Evolutionary conservation across 2,797 vertebrate genomes (phyloP).

Genomic region (Scolopax bukidnonensis): DNA sequence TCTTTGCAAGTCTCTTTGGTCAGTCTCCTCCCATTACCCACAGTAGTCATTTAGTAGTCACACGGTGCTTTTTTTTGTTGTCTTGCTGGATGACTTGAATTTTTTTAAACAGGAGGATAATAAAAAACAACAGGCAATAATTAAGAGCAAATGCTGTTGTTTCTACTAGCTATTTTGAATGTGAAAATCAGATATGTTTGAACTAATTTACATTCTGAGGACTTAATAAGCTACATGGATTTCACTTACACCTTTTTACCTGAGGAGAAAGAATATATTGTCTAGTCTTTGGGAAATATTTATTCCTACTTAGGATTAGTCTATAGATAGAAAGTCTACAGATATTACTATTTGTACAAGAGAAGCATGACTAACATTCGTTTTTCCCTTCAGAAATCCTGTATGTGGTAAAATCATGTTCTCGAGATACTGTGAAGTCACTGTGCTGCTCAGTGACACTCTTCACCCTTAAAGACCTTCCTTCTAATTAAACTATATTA

Average conservation of each 20-base stretch:
- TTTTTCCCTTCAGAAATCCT: not conserved
- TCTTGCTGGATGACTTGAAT: not conserved
- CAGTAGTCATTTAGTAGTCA: not conserved
- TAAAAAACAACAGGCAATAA: not conserved
- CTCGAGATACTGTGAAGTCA: slow-evolving; percentile 15
- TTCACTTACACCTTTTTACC: not conserved
- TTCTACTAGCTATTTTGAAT: not conserved
- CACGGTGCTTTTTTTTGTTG: not conserved
- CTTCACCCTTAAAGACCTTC: slow-evolving; percentile 40
- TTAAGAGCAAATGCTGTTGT: not conserved
- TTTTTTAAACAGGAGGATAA: not conserved
- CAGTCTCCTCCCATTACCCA: not conserved
- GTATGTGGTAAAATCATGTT: not conserved
- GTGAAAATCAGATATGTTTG: not conserved
- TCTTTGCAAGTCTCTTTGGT: not conserved
- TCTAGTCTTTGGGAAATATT: not conserved
- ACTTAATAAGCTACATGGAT: not conserved
- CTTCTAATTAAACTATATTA: slow-evolving; percentile 66
- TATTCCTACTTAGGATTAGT: not conserved
- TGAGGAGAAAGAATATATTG: not conserved
- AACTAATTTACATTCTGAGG: not conserved
- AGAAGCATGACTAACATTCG: not conserved
- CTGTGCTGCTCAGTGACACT: slow-evolving; percentile 25
- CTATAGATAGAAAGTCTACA: not conserved
- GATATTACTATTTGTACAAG: not conserved